Evolutionary conservation across 2,888 invertebrate species (phyloP), one percentile per base, ranked within the genome.

Genomic region (Apotomis turbidana): DNA sequence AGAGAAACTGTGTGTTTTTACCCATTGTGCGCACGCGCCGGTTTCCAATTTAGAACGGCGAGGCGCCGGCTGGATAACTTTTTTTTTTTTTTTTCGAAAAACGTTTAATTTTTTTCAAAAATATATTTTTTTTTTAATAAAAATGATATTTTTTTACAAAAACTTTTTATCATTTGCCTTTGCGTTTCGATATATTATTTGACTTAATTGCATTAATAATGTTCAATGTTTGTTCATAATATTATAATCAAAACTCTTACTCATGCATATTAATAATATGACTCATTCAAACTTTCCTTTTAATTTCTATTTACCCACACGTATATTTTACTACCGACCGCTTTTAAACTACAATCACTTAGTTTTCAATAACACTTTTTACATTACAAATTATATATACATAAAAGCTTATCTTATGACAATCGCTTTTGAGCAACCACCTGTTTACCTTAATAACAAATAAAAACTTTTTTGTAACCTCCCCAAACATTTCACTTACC

Each of bases 1-100:
- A 85, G 92, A 87, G 93, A 92, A 93, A 93, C 90, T 85, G 87
- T 79, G 79, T 87, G 87, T 91, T 91, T 91, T 92, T 90, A 87
- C 88, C 82, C 88, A 88, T 87, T 88, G 88, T 87, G 77, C 75
- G 68, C 71, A 13, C 64, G 78, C 78, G 79, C 78, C 79, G 79
- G 78, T 75, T 78, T 78, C 76, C 64, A 76, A 76, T 76, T 57
- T 68, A 60, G 74, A 76, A 74, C 68, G 74, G 83, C 80, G 83
- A 83, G 38, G 27, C 55, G 12, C 12, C 52, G 10, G 27, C n/a
- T 36, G 52, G 5, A 41, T 10, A 4, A 41, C 52, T 10, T 3
- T 15, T 6, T 49, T 49, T 49, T 49, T 49, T 3, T 49, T 49
- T 9, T 15, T 15, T n/a, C n/a, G n/a, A n/a, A n/a, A n/a, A 15